phyloP scores from a whole-genome alignment of 2,113 vertebrate species.

The Aix galericulata region DNA sequence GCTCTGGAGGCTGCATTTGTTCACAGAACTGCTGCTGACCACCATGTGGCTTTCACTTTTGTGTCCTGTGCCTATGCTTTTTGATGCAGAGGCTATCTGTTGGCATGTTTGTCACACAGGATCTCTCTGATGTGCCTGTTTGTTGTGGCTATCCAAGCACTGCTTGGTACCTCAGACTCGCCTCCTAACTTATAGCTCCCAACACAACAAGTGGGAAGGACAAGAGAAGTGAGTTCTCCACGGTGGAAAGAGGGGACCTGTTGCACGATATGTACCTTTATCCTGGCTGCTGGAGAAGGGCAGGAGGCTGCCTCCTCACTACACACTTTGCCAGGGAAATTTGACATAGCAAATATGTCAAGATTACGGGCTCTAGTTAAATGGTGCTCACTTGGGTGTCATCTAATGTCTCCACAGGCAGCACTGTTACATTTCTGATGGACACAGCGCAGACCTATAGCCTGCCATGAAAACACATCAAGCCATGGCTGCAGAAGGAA shows the following conservation, averaged over 20 bases:
- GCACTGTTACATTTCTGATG: not conserved
- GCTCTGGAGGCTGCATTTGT: not conserved
- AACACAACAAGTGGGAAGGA: not conserved
- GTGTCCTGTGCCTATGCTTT: not conserved
- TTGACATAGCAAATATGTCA: not conserved
- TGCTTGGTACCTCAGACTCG: not conserved
- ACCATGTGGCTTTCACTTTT: not conserved
- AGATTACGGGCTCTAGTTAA: not conserved
- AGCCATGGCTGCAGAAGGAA: not conserved
- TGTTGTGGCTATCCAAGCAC: not conserved
- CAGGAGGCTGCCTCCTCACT: not conserved
- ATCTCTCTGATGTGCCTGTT: not conserved
- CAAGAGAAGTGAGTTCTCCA: too few species aligned
- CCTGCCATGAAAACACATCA: not conserved
- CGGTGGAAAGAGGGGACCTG: not conserved
- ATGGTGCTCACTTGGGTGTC: not conserved
- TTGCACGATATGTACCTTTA: not conserved
- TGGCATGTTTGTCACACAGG: accelerated
- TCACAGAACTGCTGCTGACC: not conserved
- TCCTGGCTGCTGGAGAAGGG: not conserved
- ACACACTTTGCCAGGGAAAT: not conserved
- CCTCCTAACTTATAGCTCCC: not conserved
- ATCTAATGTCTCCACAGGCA: not conserved
- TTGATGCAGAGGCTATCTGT: not conserved
- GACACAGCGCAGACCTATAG: not conserved